Evolutionary conservation across 2,888 invertebrate species (phyloP), one percentile per base, ranked within the genome.

Genomic region (Andrena hattorfiana): DNA sequence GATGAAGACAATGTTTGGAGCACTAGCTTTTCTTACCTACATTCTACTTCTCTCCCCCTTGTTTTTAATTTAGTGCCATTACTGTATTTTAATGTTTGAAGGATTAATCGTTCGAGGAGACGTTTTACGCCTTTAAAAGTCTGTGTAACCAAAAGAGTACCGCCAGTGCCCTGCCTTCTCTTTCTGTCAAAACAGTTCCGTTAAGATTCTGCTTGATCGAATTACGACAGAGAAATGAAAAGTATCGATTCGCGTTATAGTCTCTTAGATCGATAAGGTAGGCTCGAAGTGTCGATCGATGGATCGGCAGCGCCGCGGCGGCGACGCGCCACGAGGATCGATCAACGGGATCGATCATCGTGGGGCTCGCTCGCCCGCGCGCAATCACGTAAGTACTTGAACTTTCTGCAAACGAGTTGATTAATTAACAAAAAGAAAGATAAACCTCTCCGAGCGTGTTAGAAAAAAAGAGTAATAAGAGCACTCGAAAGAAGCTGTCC

Each of bases 351-450:
- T 89, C 85, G 83, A 67, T 80, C 81, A 60, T 83, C 87, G 76
- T 73, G 87, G 74, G 48, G 80, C 42, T 56, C 79, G 63, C 32
- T 62, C 81, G 66, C 74, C 48, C 56, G 73, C 82, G 80, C 81
- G 77, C 74, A 63, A 13, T 30, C 89, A 87, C 89, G 89, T 88
- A 88, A 89, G 88, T 88, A 89, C 82, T 49, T 49, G 63, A 78
- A 62, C 72, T 83, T 77, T 75, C 69, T 83, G 64, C 42, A 51
- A 56, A 77, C 77, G 69, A 66, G 85, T 85, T 79, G 83, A 87
- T 76, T 30, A 70, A 75, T 85, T 89, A 85, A 85, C 73, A 73
- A 76, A 59, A 75, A 64, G 28, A 70, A 48, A 60, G 26, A 81
- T 5, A 16, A 32, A 80, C 67, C 56, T 74, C 83, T 77, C 71